Evolutionary conservation across 1,140 invertebrate genomes (phyloP).

Genomic region (Eriosoma lanigerum): DNA sequence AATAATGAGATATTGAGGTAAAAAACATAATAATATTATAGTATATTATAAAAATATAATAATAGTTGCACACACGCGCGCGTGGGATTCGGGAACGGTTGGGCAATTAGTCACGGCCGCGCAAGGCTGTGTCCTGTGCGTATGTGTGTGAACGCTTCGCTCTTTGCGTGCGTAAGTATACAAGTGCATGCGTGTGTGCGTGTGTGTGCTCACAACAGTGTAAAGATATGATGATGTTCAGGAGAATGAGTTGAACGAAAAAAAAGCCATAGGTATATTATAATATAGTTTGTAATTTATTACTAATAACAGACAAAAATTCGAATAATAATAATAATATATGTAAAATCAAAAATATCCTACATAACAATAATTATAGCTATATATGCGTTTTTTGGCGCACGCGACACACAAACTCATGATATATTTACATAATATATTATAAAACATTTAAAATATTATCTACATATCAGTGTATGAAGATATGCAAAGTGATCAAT

Average conservation of each 20-base stretch:
- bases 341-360: too few relatives aligned
- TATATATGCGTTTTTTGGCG: too few relatives aligned
- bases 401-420: too few relatives aligned
- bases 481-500: too few relatives aligned
- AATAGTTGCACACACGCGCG: conserved; percentile 17
- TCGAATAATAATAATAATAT: too few relatives aligned
- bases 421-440: too few relatives aligned
- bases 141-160: neutral
- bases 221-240: neutral
- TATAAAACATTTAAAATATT: too few relatives aligned
- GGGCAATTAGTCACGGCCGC: conserved; percentile 39
- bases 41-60: neutral
- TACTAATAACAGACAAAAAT: neutral
- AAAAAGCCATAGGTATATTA: neutral
- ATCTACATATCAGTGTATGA: too few relatives aligned
- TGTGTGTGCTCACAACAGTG: neutral
- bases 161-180: neutral
- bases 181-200: neutral
- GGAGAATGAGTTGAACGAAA: neutral
- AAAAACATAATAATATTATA: neutral
- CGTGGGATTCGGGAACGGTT: conserved; percentile 10
- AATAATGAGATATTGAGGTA: conserved; percentile 29
- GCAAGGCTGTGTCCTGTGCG: too few relatives aligned
- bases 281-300: neutral
- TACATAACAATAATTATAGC: too few relatives aligned